phyloP scores from a whole-genome alignment of 2,888 invertebrate species.

The Aspidapion aeneum region DNA sequence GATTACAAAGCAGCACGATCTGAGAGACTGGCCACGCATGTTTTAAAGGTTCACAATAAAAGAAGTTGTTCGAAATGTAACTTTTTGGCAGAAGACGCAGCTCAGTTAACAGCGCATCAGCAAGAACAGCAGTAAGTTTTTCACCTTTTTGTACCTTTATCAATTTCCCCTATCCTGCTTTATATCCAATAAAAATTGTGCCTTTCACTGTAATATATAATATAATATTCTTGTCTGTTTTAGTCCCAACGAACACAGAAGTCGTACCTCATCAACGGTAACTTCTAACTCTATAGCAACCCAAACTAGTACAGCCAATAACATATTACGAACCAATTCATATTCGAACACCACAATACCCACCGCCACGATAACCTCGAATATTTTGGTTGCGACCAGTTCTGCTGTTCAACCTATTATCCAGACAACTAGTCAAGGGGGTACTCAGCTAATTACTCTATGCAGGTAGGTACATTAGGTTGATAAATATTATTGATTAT shows the following conservation, averaged over 20 bases:
- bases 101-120: slow-evolving; percentile 74
- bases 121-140: slow-evolving; percentile 69
- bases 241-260: slow-evolving; percentile 6
- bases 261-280: not conserved
- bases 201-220: too few relatives aligned
- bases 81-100: slow-evolving; percentile 80
- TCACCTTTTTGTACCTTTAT: slow-evolving; percentile 1
- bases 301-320: not conserved
- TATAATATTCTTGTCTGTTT: too few relatives aligned
- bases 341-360: not conserved
- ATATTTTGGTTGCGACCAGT: not conserved
- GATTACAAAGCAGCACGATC: slow-evolving; percentile 92
- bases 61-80: slow-evolving; percentile 86
- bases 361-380: not conserved
- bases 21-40: slow-evolving; percentile 85
- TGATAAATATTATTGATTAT: not conserved
- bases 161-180: too few relatives aligned
- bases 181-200: too few relatives aligned
- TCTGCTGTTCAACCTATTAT: not conserved
- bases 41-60: slow-evolving; percentile 88
- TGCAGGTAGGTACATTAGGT: not conserved
- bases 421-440: not conserved
- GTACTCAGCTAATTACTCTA: not conserved
- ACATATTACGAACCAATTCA: not conserved
- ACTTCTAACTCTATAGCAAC: not conserved